These are phyloP conservation scores for Aleiodes leptofemur DNA, from an alignment of 2,888 invertebrate species.

Conservation along the genomic window DNA sequence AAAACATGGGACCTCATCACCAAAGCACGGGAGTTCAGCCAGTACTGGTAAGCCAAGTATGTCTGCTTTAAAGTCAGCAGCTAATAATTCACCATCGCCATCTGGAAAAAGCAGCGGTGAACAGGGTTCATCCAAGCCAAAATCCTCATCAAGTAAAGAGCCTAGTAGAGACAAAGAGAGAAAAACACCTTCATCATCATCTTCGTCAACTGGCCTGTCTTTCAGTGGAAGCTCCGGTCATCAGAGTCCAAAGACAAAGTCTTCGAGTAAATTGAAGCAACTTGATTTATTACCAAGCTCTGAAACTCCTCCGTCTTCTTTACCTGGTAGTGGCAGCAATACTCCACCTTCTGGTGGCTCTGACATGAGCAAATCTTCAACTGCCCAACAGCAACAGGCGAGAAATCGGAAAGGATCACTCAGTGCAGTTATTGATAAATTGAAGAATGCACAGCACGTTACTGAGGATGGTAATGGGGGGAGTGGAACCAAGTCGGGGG, in stretches of 20 bases:
- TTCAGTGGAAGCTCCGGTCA: constrained; percentile 77
- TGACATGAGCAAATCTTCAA: constrained; percentile 80
- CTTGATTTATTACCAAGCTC: constrained; percentile 79
- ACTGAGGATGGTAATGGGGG: constrained; percentile 77
- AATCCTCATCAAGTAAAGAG: constrained; percentile 58
- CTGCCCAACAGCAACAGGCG: constrained; percentile 77
- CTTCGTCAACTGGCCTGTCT: constrained; percentile 55
- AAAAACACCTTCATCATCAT: constrained; percentile 65
- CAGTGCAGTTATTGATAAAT: constrained; percentile 91
- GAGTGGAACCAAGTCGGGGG: constrained; percentile 77
- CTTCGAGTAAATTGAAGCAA: constrained; percentile 81
- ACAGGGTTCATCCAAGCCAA: constrained; percentile 60
- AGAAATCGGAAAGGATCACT: constrained; percentile 85
- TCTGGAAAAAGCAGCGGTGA: constrained; percentile 66
- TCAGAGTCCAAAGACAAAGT: constrained; percentile 83
- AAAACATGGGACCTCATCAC: constrained; percentile 85
- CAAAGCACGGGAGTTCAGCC: constrained; percentile 84
- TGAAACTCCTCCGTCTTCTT: constrained; percentile 58
- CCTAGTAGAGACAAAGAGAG: constrained; percentile 75
- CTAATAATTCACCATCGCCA: constrained; percentile 78
- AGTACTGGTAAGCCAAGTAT: constrained; percentile 91
- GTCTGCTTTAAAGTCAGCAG: constrained; percentile 89
- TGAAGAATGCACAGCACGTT: constrained; percentile 86
- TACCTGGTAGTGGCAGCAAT: constrained; percentile 68
- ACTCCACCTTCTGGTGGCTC: constrained; percentile 78